Base-by-base conservation (phyloP, 2,797 vertebrate species). In the Geotrypetes seraphini region DNA sequence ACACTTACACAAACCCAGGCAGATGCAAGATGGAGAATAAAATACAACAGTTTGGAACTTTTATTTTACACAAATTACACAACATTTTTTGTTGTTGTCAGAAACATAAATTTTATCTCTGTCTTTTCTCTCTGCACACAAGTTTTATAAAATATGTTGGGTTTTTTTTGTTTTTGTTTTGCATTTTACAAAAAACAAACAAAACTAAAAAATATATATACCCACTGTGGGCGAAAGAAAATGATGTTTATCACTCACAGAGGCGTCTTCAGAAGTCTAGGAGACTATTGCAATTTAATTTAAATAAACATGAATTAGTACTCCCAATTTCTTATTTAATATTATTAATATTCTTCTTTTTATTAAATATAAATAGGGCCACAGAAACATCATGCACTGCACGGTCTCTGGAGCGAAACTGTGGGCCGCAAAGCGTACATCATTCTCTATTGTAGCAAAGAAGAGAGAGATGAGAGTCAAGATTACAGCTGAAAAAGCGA, bases 371-470 rank as follows among this genome's bases (percentile, higher is more conserved):
- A 84, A 75, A 82, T 78, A 78, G 72, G 64, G 78, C 76, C 73
- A 71, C 68, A 73, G 69, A 76, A 63, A 77, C 39, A 65, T 79
- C 71, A 57, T 83, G 92, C 82, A 78, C 90, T 66, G 91, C 90
- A 92, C 79, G 71, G 85, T 79, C 65, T 66, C 74, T 65, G 54
- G 55, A 48, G 36, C 25, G 21, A 36, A 8, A 27, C 30, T 60
- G 44, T 3, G 3, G 45, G 57, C 66, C 0, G 31, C 46, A 59
- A n/a, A 1, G 31, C 51, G 25, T 34, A 32, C 38, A 36, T 46
- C 30, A 46, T 21, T 17, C 33, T 36, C 36, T 47, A 39, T 27
- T 39, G 33, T 17, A 36, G n/a, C n/a, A n/a, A n/a, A n/a, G n/a
- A n/a, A n/a, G n/a, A n/a, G n/a, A n/a, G 26, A n/a, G 32, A 23